Conservation (phyloP, 2,797 vertebrate genomes). For the Betta splendens region DNA sequence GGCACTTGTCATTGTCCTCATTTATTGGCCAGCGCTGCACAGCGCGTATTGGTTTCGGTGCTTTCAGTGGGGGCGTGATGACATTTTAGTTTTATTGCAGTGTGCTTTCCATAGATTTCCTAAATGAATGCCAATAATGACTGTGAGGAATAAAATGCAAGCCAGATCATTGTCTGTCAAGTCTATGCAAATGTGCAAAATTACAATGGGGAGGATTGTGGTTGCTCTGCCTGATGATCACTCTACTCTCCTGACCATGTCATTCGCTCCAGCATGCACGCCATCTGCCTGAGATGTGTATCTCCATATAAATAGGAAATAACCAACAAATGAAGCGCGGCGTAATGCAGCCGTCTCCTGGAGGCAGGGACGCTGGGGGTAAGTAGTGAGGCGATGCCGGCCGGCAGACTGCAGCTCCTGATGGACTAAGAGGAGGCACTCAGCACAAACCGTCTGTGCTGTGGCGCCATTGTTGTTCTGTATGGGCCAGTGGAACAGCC, state of each 20-base stretch:
- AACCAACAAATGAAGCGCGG: slow-evolving; percentile 38
- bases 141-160: neutral
- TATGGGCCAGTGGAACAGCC: slow-evolving; percentile 55
- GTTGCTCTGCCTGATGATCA: slow-evolving; percentile 15
- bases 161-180: neutral
- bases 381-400: slow-evolving; percentile 34
- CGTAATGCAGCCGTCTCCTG: slow-evolving; percentile 30
- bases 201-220: neutral
- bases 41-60: too few relatives aligned
- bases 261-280: slow-evolving; percentile 7
- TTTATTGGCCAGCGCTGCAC: too few relatives aligned
- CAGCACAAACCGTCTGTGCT: slow-evolving; percentile 57
- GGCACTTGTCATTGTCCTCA: too few relatives aligned
- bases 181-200: slow-evolving; percentile 8
- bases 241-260: neutral
- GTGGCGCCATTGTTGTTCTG: slow-evolving; percentile 37
- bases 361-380: slow-evolving; percentile 11
- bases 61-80: too few relatives aligned
- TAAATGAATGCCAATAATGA: slow-evolving; percentile 8
- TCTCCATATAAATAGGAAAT: slow-evolving; percentile 45
- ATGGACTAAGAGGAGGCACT: slow-evolving; percentile 58
- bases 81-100: too few relatives aligned
- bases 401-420: slow-evolving; percentile 51
- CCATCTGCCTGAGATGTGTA: slow-evolving; percentile 1
- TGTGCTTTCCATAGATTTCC: too few relatives aligned